These are phyloP conservation scores for Hippocampus kuda DNA, from an alignment of 2,797 vertebrate genomes.

Conservation along the genomic window DNA sequence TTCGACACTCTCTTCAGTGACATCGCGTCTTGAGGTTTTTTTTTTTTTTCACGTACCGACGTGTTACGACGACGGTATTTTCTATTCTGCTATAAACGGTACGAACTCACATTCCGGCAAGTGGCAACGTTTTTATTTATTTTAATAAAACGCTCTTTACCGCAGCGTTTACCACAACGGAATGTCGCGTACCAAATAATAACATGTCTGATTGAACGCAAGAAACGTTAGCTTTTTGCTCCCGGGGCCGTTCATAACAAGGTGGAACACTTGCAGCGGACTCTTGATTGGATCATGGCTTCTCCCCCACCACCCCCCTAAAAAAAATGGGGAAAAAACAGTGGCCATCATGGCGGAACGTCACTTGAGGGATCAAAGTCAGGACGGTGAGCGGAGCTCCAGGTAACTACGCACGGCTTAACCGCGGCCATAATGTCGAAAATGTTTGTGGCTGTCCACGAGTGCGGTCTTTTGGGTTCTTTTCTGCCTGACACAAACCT, in stretches of 20 bases:
- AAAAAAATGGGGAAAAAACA: conserved; percentile 15
- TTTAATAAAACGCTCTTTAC: neutral
- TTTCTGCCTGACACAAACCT: neutral
- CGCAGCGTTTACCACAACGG: neutral
- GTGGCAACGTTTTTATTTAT: neutral
- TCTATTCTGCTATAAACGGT: neutral
- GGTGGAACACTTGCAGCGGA: neutral
- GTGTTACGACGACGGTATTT: neutral
- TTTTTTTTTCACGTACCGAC: neutral
- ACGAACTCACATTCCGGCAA: neutral
- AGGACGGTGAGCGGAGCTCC: neutral
- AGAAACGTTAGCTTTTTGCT: conserved; percentile 16
- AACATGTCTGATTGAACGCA: neutral
- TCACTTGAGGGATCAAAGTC: conserved; percentile 5
- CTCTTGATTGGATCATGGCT: conserved; percentile 62
- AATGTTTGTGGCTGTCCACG: neutral
- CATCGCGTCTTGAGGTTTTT: too few relatives aligned
- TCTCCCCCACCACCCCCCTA: conserved; percentile 34
- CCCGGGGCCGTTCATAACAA: neutral
- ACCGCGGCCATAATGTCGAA: neutral
- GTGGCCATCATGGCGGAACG: conserved; percentile 46
- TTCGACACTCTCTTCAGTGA: too few relatives aligned
- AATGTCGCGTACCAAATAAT: neutral
- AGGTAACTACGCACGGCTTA: neutral
- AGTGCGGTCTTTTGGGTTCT: too few relatives aligned